A percentile compares a stretch with the other conserved stretches of the same genome.
Conservation (phyloP, 2,888 invertebrate species). For the Standfussiana lucernea region DNA sequence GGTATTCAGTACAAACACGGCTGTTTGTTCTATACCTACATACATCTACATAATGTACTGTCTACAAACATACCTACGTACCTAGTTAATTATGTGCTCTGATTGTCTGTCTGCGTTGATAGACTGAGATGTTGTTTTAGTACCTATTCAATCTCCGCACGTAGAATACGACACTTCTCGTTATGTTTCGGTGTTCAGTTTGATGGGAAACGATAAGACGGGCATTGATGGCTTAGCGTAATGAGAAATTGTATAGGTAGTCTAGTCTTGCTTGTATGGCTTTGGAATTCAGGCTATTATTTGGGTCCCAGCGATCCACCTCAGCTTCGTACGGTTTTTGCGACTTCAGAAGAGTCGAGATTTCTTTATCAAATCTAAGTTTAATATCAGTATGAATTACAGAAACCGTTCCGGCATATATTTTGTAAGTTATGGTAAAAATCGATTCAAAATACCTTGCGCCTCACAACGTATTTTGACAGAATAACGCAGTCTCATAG, state of each 20-base stretch:
- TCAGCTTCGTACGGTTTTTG: background rate
- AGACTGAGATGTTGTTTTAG: conserved; percentile 39
- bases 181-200: conserved; percentile 13
- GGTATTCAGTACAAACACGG: conserved; percentile 50
- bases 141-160: conserved; percentile 24
- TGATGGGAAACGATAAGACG: conserved; percentile 8
- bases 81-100: conserved; percentile 44
- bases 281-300: background rate
- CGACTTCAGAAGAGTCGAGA: background rate
- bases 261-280: conserved; percentile 1
- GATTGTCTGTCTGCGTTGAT: conserved; percentile 43
- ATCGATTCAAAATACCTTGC: background rate
- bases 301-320: background rate
- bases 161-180: conserved; percentile 3
- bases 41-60: conserved; percentile 16
- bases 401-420: background rate
- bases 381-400: background rate
- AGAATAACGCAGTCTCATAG: background rate
- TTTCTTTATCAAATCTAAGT: background rate
- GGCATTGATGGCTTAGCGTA: conserved; percentile 10
- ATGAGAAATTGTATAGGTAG: conserved; percentile 18
- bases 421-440: background rate
- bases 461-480: too few species aligned
- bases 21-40: conserved; percentile 14
- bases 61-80: conserved; percentile 24